These are phyloP conservation scores for Ceryle rudis DNA, from an alignment of 2,797 vertebrate species.

Conservation along the genomic window DNA sequence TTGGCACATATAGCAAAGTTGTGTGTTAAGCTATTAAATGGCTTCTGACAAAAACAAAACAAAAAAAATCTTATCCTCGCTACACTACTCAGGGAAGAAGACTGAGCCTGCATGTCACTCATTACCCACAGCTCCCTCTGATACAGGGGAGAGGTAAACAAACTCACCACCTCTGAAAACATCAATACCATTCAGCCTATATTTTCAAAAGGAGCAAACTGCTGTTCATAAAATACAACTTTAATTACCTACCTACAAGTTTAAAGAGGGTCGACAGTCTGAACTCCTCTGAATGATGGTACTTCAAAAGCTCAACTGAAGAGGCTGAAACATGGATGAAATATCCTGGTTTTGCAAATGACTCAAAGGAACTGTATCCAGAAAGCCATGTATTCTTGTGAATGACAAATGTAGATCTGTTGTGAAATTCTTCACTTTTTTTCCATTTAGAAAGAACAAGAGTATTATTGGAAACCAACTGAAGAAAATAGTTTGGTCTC, in stretches of 20 bases:
- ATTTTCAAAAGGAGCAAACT: neutral
- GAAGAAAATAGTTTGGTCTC: conserved; percentile 94
- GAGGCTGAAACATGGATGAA: conserved; percentile 84
- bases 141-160: neutral
- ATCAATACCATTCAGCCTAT: neutral
- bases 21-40: neutral
- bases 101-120: neutral
- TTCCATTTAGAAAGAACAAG: conserved; percentile 89
- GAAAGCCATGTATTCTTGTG: conserved; percentile 89
- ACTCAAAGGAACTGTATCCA: conserved; percentile 91
- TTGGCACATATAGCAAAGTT: neutral
- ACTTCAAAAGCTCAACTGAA: conserved; percentile 84
- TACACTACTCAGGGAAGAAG: neutral
- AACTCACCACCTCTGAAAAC: neutral
- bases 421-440: conserved; percentile 82
- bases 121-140: neutral
- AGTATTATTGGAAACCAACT: conserved; percentile 76
- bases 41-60: neutral
- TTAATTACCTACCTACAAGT: conserved; percentile 84
- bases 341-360: conserved; percentile 86
- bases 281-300: conserved; percentile 86
- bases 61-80: neutral
- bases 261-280: conserved; percentile 89
- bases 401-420: conserved; percentile 88
- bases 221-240: neutral